phyloP scores from a whole-genome alignment of 2,797 vertebrate species.

The Heterohyrax brucei region DNA sequence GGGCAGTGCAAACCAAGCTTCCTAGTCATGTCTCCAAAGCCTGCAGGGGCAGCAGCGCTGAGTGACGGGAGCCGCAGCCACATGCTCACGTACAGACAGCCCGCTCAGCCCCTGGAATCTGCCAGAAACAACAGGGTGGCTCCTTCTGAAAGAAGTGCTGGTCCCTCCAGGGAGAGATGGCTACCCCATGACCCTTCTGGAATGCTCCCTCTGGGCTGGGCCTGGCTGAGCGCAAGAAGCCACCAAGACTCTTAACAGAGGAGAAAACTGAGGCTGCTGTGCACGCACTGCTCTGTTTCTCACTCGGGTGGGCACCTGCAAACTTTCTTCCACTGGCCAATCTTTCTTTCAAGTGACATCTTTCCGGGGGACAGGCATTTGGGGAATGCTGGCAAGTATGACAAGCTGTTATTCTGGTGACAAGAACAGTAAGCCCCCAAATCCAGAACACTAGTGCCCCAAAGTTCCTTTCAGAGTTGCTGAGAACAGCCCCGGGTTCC shows the following conservation, averaged over 20 bases:
- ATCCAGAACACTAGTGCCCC: neutral
- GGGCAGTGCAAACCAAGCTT: too few relatives aligned
- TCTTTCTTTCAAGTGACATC: neutral
- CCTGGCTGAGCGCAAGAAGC: neutral
- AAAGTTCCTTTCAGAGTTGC: neutral
- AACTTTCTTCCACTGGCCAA: neutral
- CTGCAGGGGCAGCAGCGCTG: neutral
- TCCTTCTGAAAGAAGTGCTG: neutral
- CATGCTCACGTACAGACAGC: neutral
- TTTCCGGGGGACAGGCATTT: neutral
- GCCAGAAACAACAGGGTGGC: neutral
- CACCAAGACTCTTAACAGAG: neutral
- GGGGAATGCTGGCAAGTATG: neutral
- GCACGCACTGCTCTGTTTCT: neutral
- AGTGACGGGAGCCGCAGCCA: neutral
- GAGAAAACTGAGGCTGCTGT: neutral
- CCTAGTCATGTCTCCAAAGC: neutral
- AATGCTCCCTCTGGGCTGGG: neutral
- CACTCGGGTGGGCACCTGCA: neutral
- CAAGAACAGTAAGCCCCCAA: neutral
- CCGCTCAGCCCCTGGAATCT: neutral
- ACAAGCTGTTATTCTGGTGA: neutral
- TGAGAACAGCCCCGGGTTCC: neutral
- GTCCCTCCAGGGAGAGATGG: neutral
- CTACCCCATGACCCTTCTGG: neutral